Evolutionary conservation across 2,113 vertebrate species (phyloP), one percentile per base, ranked within the genome.

Genomic region (Larimichthys polyactis): DNA sequence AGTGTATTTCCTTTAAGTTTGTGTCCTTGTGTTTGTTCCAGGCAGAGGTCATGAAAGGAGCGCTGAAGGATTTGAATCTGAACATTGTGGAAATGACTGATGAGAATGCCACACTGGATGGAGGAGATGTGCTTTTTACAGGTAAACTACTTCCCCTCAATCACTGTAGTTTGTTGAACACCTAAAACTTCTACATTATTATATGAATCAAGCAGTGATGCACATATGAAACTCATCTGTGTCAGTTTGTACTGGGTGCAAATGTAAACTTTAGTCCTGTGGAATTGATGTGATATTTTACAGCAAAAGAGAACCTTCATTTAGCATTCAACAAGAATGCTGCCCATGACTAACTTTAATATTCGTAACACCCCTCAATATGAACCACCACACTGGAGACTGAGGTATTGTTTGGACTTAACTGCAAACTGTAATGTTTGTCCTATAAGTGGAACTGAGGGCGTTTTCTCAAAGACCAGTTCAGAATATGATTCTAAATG

Each of bases 41-140:
- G 98, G 95, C 96, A 49, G 96, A 96, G 91, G 94, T 92, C 70
- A 96, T 98, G 96, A 97, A 95, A 92, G 91, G 63, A 71, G 96
- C 91, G 4, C 87, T 99, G 84, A 94, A 96, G 89, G 94, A 96
- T 49, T 95, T 99, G 82, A 96, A 96, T 73, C 94, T 99, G 89
- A 99, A 99, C 75, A 94, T 99, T 29, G 95, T 99, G 63, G 97
- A 99, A 87, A 99, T 99, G 97, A 94, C 92, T 4, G 98, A 99
- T 58, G 97, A 99, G 90, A 96, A 95, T 0, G 98, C 98, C 52
- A 97, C 96, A 3, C 93, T 99, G 90, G 98, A 99, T 57, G 98
- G 98, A 71, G 98, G 98, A 84, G 98, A 99, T 0, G 97, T 99
- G 84, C 95, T 99, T 81, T 99, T 99, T 86, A 99, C 98, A 94